phyloP scores from a whole-genome alignment of 2,888 invertebrate genomes.

The Mellilla xanthometata region DNA sequence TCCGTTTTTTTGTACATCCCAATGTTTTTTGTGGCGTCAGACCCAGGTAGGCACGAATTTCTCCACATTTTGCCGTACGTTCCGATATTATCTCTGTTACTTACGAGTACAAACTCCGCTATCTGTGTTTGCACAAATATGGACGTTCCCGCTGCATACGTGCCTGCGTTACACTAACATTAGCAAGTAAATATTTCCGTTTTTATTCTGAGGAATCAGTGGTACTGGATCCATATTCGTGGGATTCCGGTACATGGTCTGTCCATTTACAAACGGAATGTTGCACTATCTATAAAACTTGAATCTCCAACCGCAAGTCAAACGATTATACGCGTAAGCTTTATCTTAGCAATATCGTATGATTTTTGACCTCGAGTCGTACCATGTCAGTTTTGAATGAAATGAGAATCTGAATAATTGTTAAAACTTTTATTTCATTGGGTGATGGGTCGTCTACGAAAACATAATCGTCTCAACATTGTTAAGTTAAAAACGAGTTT shows the following conservation, averaged over 20 bases:
- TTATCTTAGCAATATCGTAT: not conserved
- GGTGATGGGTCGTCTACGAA: not conserved
- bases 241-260: constrained; percentile 11
- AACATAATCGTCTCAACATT: not conserved
- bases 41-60: constrained; percentile 63
- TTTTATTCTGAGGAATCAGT: constrained; percentile 11
- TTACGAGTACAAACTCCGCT: constrained; percentile 63
- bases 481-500: constrained; percentile 12
- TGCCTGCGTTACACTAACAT: constrained; percentile 50
- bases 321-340: not conserved
- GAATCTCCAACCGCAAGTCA: not conserved
- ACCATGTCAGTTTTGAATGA: too few species aligned
- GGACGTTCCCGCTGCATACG: constrained; percentile 60
- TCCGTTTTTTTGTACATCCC: constrained; percentile 7
- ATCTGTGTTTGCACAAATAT: constrained; percentile 77
- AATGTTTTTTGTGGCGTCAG: constrained; percentile 38
- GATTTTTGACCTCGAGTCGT: not conserved
- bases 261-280: constrained; percentile 14
- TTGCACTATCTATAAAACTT: constrained; percentile 1
- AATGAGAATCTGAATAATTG: too few species aligned
- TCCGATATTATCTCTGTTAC: constrained; percentile 63
- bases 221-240: constrained; percentile 1
- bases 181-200: constrained; percentile 31
- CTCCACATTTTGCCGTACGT: constrained; percentile 39
- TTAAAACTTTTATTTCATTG: not conserved